Percentiles rank a stretch among this genome's conserved stretches.
Conservation (phyloP, 2,888 invertebrate species). For the Andrena bucephala region DNA sequence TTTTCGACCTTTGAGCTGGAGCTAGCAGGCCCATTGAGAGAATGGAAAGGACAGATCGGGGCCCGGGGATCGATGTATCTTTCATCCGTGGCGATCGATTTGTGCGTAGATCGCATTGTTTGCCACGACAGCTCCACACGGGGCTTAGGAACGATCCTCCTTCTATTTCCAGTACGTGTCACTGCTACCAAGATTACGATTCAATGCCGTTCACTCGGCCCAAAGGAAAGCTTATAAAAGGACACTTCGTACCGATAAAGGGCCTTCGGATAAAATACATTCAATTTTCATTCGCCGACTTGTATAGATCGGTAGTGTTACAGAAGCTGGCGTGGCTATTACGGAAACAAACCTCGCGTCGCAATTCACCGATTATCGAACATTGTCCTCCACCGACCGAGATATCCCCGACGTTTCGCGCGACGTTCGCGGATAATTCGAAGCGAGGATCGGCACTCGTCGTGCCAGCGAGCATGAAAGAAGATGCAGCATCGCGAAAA, state of each 20-base stretch:
- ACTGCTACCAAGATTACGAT: constrained; percentile 59
- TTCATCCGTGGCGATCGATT: constrained; percentile 67
- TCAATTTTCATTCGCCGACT: constrained; percentile 13
- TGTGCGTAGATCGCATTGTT: constrained; percentile 65
- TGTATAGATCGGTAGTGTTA: not conserved
- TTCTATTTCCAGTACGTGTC: constrained; percentile 44
- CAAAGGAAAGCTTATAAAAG: constrained; percentile 29
- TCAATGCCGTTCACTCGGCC: constrained; percentile 43
- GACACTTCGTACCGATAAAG: constrained; percentile 43
- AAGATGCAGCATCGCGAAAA: not conserved
- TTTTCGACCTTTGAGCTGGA: constrained; percentile 63
- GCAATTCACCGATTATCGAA: not conserved
- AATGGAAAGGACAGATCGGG: constrained; percentile 58
- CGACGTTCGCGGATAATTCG: constrained; percentile 14
- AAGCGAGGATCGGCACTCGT: constrained; percentile 8
- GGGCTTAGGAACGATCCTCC: constrained; percentile 51
- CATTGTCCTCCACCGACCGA: not conserved
- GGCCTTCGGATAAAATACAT: constrained; percentile 1
- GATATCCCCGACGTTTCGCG: not conserved
- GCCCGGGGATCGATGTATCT: constrained; percentile 57
- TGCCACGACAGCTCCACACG: constrained; percentile 56
- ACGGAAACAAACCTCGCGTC: too few relatives aligned
- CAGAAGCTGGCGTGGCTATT: not conserved
- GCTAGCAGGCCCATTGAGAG: constrained; percentile 57
- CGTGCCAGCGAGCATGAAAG: not conserved